phyloP scores from a whole-genome alignment of 2,113 vertebrate species.

The Pantherophis guttatus region DNA sequence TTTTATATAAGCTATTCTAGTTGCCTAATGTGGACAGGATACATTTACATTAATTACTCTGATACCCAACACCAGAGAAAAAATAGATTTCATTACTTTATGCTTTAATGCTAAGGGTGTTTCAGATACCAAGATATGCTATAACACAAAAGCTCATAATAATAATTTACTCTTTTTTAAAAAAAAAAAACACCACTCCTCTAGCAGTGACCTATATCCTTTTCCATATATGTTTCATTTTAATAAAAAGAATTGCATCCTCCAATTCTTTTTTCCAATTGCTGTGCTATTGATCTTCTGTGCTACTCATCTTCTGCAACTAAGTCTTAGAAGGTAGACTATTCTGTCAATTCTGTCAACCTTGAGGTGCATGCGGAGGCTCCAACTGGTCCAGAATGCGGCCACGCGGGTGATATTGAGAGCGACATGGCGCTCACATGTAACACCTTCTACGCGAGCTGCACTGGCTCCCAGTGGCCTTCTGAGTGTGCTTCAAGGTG shows the following conservation, averaged over 20 bases:
- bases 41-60: not conserved
- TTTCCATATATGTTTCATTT: not conserved
- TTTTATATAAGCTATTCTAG: not conserved
- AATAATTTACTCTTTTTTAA: not conserved
- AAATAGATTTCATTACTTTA: not conserved
- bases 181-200: not conserved
- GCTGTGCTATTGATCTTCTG: not conserved
- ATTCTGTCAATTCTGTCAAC: not conserved
- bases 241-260: not conserved
- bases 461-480: too few relatives aligned
- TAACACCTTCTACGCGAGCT: too few relatives aligned
- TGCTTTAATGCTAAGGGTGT: not conserved
- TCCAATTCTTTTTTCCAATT: not conserved
- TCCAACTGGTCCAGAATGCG: too few relatives aligned
- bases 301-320: not conserved
- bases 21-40: not conserved
- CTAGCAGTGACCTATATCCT: not conserved
- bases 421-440: too few relatives aligned
- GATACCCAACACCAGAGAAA: not conserved
- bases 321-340: not conserved
- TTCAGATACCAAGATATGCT: not conserved
- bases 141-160: not conserved
- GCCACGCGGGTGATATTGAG: too few relatives aligned
- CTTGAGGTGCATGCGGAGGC: too few relatives aligned
- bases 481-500: too few relatives aligned